phyloP scores from a whole-genome alignment of 2,113 vertebrate genomes.

The Pantherophis guttatus region DNA sequence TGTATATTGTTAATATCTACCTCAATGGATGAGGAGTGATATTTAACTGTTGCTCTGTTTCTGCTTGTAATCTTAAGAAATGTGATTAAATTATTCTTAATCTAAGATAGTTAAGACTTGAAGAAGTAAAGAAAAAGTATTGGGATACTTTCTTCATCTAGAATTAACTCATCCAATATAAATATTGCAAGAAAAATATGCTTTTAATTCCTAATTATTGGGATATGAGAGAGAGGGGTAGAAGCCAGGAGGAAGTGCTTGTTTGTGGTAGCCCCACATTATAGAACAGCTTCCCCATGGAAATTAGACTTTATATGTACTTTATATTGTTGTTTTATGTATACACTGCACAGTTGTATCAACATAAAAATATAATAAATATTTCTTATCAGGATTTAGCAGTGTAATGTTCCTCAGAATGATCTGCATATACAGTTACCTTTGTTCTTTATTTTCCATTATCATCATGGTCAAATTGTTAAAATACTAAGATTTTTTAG shows the following conservation, averaged over 20 bases:
- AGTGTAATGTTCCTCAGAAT: neutral
- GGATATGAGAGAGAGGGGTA: neutral
- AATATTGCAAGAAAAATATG: neutral
- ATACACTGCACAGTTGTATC: neutral
- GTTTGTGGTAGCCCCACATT: neutral
- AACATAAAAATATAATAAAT: neutral
- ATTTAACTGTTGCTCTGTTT: neutral
- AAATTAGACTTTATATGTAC: neutral
- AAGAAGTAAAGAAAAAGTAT: neutral
- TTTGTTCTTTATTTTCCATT: neutral
- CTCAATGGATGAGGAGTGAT: neutral
- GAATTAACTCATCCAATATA: neutral
- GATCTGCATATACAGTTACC: neutral
- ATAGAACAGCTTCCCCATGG: neutral
- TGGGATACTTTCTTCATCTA: neutral
- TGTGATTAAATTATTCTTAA: neutral
- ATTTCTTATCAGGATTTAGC: neutral
- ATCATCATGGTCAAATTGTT: neutral
- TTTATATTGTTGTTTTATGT: neutral
- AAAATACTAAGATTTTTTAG: neutral
- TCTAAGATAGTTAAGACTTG: neutral
- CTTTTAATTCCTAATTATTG: neutral
- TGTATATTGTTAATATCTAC: neutral
- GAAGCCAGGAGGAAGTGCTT: neutral
- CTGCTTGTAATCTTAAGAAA: neutral